Conservation (phyloP, 2,888 invertebrate genomes). For the Hartigia nigra region DNA sequence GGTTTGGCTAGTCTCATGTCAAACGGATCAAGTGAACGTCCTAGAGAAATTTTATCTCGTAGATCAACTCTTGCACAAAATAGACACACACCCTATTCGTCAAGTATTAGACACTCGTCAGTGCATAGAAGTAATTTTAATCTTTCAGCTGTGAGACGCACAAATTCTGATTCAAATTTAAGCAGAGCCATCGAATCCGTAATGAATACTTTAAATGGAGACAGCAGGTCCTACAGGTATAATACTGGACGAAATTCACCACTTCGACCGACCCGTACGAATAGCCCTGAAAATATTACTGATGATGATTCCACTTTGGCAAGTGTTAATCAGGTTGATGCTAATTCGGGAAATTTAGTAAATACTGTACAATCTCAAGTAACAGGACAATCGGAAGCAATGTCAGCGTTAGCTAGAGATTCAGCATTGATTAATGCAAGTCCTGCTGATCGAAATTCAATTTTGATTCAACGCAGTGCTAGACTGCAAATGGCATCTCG, state of each 20-base stretch:
- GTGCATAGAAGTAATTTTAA: constrained; percentile 9
- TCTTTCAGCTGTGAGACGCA: constrained; percentile 22
- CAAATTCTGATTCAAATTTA: constrained; percentile 29
- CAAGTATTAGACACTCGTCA: constrained; percentile 29
- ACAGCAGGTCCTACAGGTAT: neutral
- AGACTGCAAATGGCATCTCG: constrained; percentile 17
- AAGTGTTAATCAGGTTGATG: neutral
- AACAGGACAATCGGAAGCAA: neutral
- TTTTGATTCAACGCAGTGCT: constrained; percentile 13
- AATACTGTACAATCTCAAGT: constrained; percentile 2
- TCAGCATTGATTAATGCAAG: neutral
- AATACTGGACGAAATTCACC: neutral
- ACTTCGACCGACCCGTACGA: neutral
- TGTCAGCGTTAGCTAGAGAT: constrained; percentile 14
- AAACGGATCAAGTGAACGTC: constrained; percentile 6
- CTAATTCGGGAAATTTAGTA: neutral
- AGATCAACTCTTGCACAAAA: constrained; percentile 33
- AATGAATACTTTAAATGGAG: neutral
- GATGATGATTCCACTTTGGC: neutral
- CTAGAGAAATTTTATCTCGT: constrained; percentile 14
- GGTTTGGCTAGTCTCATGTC: constrained; percentile 17
- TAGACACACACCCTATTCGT: constrained; percentile 42
- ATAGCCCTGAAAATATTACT: neutral
- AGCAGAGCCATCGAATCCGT: constrained; percentile 19
- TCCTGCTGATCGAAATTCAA: neutral